Evolutionary conservation across 2,113 vertebrate genomes (phyloP), one percentile per base, ranked within the genome.

Genomic region (Sander vitreus): DNA sequence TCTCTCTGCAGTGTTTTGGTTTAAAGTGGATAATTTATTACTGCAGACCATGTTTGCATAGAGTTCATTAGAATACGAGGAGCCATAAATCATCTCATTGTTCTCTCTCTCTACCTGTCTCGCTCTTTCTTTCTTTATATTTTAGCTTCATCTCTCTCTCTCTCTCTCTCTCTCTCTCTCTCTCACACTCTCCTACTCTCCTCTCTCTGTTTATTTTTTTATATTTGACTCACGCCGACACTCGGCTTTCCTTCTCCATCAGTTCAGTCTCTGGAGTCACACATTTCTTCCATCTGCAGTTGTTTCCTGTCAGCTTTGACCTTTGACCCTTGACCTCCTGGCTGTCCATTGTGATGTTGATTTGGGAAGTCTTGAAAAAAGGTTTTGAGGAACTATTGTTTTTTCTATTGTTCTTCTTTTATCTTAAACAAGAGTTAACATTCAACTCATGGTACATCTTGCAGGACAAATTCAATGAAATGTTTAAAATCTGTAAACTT

Each of bases 11-110:
- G 72, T 88, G 69, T 85, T 85, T 88, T 73, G 71, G 79, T 85
- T 85, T 55, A 86, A 78, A 88, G 85, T 84, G 66, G 84, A 81
- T 87, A 58, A 90, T 92, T 88, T 88, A 87, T 91, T 81, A 83
- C 80, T 78, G 81, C 77, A 48, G 71, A 58, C 18, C 4, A 1
- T 86, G 89, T 91, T 91, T 86, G 87, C 85, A 82, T 85, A 73
- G 72, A 90, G 77, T 90, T 87, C 83, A 90, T 88, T 86, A 85
- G 70, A 85, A 87, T 58, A 83, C 62, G 75, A 59, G 63, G 45
- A 86, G 80, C 67, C 71, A 91, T 90, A 89, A 79, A 87, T 92
- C 85, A 90, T 77, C 74, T 70, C 64, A 79, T 72, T 88, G 75
- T 82, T 84, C 69, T 7, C 67, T 51, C 73, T 36, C 33, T 21